These are phyloP conservation scores for Anser cygnoides DNA, from an alignment of 2,113 vertebrate genomes.

Conservation along the genomic window DNA sequence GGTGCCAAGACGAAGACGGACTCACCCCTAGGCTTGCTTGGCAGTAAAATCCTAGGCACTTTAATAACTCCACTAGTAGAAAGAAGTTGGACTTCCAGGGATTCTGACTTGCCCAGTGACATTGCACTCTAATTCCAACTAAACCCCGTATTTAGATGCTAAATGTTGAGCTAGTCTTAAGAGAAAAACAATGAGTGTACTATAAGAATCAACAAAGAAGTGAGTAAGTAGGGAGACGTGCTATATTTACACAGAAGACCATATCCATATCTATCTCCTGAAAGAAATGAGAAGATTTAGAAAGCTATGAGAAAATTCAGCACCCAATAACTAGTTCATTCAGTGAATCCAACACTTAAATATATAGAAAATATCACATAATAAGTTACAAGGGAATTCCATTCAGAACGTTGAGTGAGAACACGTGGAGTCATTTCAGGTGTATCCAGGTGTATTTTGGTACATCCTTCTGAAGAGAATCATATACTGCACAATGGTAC, in stretches of 20 bases:
- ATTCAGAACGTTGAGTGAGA: background rate
- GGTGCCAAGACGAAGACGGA: background rate
- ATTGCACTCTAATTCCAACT: background rate
- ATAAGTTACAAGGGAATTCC: background rate
- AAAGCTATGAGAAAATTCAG: background rate
- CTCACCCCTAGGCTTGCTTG: background rate
- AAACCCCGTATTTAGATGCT: background rate
- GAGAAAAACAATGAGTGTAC: background rate
- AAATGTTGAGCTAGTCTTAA: background rate
- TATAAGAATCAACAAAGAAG: background rate
- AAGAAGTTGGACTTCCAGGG: background rate
- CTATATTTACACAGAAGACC: background rate
- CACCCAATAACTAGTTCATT: background rate
- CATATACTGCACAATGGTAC: background rate
- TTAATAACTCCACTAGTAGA: background rate
- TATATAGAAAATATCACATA: background rate
- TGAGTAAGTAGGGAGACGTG: background rate
- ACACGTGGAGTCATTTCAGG: background rate
- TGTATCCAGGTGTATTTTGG: background rate
- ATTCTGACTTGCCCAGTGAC: background rate
- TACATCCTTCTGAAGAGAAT: background rate
- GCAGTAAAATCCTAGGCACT: background rate
- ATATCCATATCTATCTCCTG: background rate
- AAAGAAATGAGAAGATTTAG: conserved; percentile 19
- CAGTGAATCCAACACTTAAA: conserved; percentile 17